Conservation (phyloP, 2,113 vertebrate species). For the Jaculus jaculus region DNA sequence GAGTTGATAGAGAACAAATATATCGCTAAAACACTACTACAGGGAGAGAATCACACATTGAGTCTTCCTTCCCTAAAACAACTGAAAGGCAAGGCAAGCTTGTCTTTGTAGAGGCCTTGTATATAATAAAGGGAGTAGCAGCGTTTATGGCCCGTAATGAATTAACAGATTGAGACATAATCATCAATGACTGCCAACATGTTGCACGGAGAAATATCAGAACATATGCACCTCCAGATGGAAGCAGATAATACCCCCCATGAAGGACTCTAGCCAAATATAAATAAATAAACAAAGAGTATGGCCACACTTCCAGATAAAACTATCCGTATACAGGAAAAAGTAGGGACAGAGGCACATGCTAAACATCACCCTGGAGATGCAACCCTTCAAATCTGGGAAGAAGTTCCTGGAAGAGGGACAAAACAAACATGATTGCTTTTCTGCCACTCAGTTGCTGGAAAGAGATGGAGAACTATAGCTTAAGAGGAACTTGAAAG, state of each 20-base stretch:
- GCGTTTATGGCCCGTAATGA: background rate
- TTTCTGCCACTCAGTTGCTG: background rate
- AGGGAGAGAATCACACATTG: background rate
- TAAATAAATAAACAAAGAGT: background rate
- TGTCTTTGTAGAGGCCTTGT: background rate
- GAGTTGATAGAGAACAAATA: background rate
- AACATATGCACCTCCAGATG: background rate
- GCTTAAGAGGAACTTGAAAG: conserved; percentile 3
- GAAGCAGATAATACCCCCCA: background rate
- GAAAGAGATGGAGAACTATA: background rate
- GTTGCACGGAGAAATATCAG: background rate
- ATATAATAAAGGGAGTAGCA: background rate
- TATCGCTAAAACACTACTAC: background rate
- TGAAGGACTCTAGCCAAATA: background rate
- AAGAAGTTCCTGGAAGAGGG: background rate
- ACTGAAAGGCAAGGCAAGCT: background rate
- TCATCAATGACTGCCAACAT: background rate
- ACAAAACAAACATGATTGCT: background rate
- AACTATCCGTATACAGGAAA: background rate
- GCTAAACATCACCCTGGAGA: background rate
- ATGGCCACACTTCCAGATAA: background rate
- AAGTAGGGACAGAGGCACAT: background rate
- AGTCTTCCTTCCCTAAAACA: conserved; percentile 2
- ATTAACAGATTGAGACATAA: background rate
- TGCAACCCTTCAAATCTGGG: background rate